A percentile compares a stretch with the other conserved stretches of the same genome.
These are phyloP conservation scores for Lycaon pictus DNA, from an alignment of 2,113 vertebrate species.

Conservation along the genomic window DNA sequence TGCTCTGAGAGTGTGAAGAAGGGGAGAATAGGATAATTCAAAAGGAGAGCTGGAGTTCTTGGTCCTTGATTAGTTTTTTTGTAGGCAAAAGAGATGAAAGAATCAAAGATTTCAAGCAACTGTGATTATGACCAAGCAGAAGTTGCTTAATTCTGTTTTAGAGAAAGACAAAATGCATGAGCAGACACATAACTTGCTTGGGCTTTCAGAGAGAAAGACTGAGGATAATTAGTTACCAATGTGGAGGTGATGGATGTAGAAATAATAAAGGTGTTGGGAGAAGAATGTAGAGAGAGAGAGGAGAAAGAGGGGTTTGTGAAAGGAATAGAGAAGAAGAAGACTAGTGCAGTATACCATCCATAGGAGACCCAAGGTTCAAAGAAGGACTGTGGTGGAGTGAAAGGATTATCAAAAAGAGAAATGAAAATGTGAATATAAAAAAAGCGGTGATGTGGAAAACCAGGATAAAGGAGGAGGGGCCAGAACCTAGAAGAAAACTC, in stretches of 20 bases:
- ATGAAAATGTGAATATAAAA: not conserved
- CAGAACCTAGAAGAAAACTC: not conserved
- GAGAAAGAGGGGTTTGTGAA: not conserved
- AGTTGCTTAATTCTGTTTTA: not conserved
- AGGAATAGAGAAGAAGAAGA: not conserved
- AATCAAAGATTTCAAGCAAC: not conserved
- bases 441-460: not conserved
- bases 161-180: accelerated
- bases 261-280: not conserved
- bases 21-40: not conserved
- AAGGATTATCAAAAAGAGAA: not conserved
- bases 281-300: not conserved
- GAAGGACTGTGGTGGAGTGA: not conserved
- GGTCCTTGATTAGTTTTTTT: not conserved
- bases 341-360: not conserved
- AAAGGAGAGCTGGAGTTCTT: not conserved
- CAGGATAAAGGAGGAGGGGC: not conserved
- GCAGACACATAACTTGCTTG: not conserved
- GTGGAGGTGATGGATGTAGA: not conserved
- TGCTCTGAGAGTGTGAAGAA: not conserved
- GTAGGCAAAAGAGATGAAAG: not conserved
- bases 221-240: not conserved
- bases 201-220: not conserved
- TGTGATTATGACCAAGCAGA: not conserved
- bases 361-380: not conserved